phyloP scores from a whole-genome alignment of 2,888 invertebrate species.

The Thereva nobilitata region DNA sequence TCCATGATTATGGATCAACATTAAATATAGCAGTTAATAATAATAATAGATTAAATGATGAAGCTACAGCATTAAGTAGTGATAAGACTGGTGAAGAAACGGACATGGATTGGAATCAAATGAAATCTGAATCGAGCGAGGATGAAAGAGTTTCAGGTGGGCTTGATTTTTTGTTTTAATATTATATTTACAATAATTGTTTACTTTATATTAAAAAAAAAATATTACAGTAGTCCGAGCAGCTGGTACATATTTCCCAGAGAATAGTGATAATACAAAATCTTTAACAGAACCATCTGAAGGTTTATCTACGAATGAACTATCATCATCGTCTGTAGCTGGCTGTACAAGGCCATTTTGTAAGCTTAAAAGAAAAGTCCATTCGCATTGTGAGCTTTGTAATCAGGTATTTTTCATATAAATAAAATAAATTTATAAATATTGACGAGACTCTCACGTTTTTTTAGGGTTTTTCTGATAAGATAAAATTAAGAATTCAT shows the following conservation, averaged over 20 bases:
- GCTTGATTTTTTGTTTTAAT: neutral
- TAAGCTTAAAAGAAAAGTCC: slow-evolving; percentile 76
- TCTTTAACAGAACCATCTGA: neutral
- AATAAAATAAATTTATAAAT: neutral
- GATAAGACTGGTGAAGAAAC: slow-evolving; percentile 8
- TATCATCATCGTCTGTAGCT: neutral
- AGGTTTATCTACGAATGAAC: neutral
- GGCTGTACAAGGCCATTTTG: slow-evolving; percentile 76
- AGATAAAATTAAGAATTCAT: slow-evolving; percentile 44
- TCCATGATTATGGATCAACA: too few relatives aligned
- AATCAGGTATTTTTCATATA: slow-evolving; percentile 61
- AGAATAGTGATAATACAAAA: slow-evolving; percentile 46
- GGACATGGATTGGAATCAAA: slow-evolving; percentile 37
- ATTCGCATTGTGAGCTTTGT: slow-evolving; percentile 79
- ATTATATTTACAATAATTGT: neutral
- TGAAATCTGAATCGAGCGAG: slow-evolving; percentile 40
- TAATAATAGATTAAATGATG: too few relatives aligned
- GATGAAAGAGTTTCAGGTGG: slow-evolving; percentile 49
- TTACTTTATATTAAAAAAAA: slow-evolving; percentile 16
- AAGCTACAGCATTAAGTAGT: slow-evolving; percentile 5
- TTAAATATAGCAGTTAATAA: too few relatives aligned
- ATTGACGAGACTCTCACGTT: slow-evolving; percentile 1
- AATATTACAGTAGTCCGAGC: slow-evolving; percentile 53
- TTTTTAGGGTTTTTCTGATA: slow-evolving; percentile 44
- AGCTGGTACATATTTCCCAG: slow-evolving; percentile 56